Percentiles rank a stretch among this genome's conserved stretches.
Conservation (phyloP, 2,888 invertebrate species). For the Heliothis peltigera region DNA sequence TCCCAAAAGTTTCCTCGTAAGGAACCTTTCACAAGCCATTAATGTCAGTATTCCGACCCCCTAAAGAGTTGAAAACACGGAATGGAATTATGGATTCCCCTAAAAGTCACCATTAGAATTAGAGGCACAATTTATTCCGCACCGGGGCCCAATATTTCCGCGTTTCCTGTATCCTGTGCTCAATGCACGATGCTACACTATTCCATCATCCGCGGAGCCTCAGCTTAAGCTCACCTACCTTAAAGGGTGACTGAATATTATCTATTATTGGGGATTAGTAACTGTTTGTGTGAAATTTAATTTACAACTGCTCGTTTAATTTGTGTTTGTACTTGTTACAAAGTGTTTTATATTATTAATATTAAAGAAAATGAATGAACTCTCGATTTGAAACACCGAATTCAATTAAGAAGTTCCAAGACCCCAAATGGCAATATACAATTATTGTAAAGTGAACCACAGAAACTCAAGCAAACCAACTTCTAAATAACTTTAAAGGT, state of each 20-base stretch:
- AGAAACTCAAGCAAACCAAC: slow-evolving; percentile 54
- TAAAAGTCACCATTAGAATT: slow-evolving; percentile 87
- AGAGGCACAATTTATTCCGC: slow-evolving; percentile 83
- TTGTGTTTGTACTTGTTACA: neutral
- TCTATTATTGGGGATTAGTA: slow-evolving; percentile 36
- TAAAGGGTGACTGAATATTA: slow-evolving; percentile 35
- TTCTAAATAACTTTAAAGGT: slow-evolving; percentile 71
- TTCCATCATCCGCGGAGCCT: slow-evolving; percentile 27
- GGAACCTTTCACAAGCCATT: slow-evolving; percentile 87
- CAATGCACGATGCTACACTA: slow-evolving; percentile 42
- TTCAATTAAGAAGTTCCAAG: slow-evolving; percentile 28
- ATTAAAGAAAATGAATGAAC: neutral
- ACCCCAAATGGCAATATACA: slow-evolving; percentile 36
- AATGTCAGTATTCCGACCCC: slow-evolving; percentile 84
- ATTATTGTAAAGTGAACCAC: slow-evolving; percentile 44
- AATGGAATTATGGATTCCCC: slow-evolving; percentile 88
- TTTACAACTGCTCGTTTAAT: slow-evolving; percentile 5
- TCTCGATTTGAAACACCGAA: slow-evolving; percentile 6
- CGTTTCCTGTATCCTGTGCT: slow-evolving; percentile 58
- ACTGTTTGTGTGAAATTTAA: slow-evolving; percentile 7
- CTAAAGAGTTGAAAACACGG: slow-evolving; percentile 87
- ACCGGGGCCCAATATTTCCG: slow-evolving; percentile 75
- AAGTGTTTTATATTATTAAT: neutral
- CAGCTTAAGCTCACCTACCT: slow-evolving; percentile 24
- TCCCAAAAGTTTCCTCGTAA: slow-evolving; percentile 76